These are phyloP conservation scores for Athene noctua DNA, from an alignment of 2,113 vertebrate genomes.

Conservation along the genomic window DNA sequence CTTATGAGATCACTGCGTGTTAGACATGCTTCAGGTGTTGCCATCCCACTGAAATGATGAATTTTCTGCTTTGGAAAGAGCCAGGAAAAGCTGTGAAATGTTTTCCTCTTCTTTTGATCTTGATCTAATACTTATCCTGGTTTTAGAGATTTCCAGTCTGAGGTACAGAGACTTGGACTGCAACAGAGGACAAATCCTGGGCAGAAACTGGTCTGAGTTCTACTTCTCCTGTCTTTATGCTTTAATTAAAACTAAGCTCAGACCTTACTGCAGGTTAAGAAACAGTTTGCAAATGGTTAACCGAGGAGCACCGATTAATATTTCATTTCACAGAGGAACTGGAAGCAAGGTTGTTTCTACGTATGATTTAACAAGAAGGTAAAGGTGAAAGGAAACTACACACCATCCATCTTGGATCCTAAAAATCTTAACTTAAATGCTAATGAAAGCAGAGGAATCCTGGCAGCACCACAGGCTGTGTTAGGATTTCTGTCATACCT, in stretches of 20 bases:
- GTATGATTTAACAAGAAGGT: not conserved
- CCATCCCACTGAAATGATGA: not conserved
- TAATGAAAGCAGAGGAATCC: not conserved
- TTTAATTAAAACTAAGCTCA: not conserved
- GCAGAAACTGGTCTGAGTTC: not conserved
- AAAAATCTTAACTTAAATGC: not conserved
- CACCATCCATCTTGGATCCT: not conserved
- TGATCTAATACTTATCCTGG: not conserved
- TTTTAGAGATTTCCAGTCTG: not conserved
- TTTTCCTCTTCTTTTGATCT: not conserved
- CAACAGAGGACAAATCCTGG: not conserved
- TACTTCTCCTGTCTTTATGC: not conserved
- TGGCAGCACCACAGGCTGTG: too few species aligned
- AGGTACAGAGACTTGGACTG: not conserved
- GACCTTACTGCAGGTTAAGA: not conserved
- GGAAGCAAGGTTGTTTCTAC: not conserved
- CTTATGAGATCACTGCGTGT: not conserved
- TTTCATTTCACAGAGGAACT: not conserved
- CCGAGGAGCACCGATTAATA: not conserved
- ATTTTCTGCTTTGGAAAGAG: not conserved
- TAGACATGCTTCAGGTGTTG: not conserved
- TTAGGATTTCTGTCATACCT: not conserved
- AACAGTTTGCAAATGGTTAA: not conserved
- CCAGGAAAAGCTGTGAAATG: not conserved
- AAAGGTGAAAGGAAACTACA: not conserved